A percentile compares a stretch with the other conserved stretches of the same genome.
Conservation (phyloP, 2,888 invertebrate species). For the Odontothrips loti region DNA sequence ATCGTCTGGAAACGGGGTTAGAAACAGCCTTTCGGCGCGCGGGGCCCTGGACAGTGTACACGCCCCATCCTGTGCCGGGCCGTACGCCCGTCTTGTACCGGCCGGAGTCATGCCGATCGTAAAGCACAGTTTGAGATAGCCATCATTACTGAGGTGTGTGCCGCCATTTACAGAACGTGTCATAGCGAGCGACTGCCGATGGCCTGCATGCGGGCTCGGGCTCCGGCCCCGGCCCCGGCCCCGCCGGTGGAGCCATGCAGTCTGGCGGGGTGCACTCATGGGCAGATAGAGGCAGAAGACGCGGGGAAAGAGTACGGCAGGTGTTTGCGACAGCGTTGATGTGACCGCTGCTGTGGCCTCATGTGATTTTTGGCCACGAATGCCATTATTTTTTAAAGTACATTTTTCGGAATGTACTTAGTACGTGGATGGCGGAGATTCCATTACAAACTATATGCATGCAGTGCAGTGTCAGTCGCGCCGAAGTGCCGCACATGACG, state of each 20-base stretch:
- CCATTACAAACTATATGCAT: no score
- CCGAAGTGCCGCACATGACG: no score
- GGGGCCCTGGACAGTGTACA: not conserved
- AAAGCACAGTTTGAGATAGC: slow-evolving; percentile 15
- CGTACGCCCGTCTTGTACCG: not conserved
- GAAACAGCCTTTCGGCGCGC: not conserved
- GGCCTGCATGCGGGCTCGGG: not conserved
- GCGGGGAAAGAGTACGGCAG: no score
- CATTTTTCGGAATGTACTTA: no score
- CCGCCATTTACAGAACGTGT: not conserved
- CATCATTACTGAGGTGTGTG: slow-evolving; percentile 3
- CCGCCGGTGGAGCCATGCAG: not conserved
- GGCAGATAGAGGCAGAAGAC: not conserved
- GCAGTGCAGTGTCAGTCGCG: no score
- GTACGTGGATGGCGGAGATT: no score
- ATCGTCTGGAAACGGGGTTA: not conserved
- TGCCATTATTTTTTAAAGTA: no score
- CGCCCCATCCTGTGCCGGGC: no score
- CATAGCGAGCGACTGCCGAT: not conserved
- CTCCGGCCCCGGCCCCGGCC: not conserved
- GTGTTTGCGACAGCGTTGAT: no score
- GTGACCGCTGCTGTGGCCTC: no score
- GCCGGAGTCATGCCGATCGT: not conserved
- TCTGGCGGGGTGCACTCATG: not conserved
- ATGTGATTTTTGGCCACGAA: no score